These are phyloP conservation scores for Sebastes baramenuke DNA, from an alignment of 2,797 vertebrate species.

Conservation along the genomic window DNA sequence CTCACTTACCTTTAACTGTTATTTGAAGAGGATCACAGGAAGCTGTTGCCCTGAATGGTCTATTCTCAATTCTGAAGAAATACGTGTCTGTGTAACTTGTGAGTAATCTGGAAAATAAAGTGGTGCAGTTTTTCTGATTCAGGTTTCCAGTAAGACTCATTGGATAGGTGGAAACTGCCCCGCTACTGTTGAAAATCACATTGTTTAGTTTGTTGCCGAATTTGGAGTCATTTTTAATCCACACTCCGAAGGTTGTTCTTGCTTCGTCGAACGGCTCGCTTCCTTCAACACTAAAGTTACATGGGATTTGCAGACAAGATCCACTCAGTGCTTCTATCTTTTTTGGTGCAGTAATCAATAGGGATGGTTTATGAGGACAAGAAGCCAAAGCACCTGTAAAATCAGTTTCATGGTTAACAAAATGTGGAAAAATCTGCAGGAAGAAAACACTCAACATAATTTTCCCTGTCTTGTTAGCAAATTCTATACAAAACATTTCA, in stretches of 20 bases:
- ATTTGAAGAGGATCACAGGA: constrained; percentile 11
- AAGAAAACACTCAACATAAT: not conserved
- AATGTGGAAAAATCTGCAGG: not conserved
- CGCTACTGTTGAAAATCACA: constrained; percentile 43
- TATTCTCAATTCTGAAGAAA: constrained; percentile 59
- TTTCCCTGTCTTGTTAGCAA: not conserved
- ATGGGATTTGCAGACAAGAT: constrained; percentile 72
- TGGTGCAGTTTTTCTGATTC: constrained; percentile 57
- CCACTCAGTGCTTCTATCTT: constrained; percentile 50
- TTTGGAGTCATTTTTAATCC: constrained; percentile 24
- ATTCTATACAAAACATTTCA: not conserved
- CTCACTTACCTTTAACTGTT: constrained; percentile 45
- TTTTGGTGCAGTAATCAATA: constrained; percentile 1
- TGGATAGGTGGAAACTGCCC: not conserved
- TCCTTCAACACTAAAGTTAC: not conserved
- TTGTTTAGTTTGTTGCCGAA: fast-evolving
- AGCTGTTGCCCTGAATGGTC: fast-evolving
- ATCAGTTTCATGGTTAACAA: not conserved
- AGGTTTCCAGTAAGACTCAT: constrained; percentile 53
- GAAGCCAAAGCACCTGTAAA: constrained; percentile 17
- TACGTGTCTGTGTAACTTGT: not conserved
- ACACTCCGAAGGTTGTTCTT: not conserved
- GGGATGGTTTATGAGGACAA: fast-evolving
- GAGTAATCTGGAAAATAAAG: constrained; percentile 50
- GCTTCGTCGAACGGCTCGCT: fast-evolving